Conservation (phyloP, 1,140 invertebrate genomes). For the Drosophila watanabei region DNA sequence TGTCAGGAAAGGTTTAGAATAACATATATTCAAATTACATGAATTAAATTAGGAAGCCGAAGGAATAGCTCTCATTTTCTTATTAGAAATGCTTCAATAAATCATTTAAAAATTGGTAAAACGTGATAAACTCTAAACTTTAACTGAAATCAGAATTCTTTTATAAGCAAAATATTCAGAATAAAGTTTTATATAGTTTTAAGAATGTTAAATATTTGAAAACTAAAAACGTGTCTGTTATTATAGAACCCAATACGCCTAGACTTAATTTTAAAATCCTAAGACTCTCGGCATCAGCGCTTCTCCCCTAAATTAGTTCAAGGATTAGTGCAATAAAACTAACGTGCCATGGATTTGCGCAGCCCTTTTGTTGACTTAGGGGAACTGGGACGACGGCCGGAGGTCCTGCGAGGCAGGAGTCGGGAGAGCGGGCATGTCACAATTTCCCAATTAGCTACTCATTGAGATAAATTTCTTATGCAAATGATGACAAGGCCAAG, state of each 20-base stretch:
- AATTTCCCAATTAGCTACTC: conserved; percentile 83
- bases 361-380: conserved; percentile 67
- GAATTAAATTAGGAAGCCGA: not conserved
- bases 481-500: conserved; percentile 82
- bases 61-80: not conserved
- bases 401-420: not conserved
- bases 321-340: conserved; percentile 82
- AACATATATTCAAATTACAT: not conserved
- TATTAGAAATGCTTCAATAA: too few relatives aligned
- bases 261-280: conserved; percentile 54
- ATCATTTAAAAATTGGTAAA: not conserved
- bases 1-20: too few relatives aligned
- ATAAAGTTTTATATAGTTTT: not conserved
- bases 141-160: not conserved
- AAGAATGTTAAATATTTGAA: not conserved
- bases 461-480: conserved; percentile 84
- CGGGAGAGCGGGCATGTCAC: conserved; percentile 58
- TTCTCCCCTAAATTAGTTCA: conserved; percentile 72
- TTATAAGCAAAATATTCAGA: not conserved
- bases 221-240: conserved; percentile 3
- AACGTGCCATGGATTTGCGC: conserved; percentile 70
- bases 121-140: not conserved
- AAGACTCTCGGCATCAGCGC: conserved; percentile 36
- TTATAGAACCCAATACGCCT: conserved; percentile 53
- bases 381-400: conserved; percentile 10